These are phyloP conservation scores for Pagrus major DNA, from an alignment of 2,113 vertebrate genomes.

Conservation along the genomic window DNA sequence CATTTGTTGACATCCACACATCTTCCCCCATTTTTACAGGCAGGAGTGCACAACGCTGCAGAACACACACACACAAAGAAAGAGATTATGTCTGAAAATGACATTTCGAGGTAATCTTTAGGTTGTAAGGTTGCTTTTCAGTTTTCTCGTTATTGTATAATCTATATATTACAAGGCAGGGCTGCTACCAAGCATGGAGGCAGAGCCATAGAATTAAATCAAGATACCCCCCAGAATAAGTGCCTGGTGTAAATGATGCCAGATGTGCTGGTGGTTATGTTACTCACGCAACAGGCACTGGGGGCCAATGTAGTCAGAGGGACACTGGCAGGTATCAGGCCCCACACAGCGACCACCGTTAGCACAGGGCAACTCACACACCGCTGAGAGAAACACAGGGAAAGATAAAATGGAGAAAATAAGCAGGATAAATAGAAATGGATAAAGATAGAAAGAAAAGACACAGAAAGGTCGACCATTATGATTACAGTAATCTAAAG, in stretches of 20 bases:
- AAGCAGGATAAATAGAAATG: background rate
- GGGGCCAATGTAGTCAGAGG: conserved; percentile 84
- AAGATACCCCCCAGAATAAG: background rate
- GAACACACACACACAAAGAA: conserved; percentile 46
- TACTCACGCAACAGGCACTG: conserved; percentile 87
- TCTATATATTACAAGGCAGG: background rate
- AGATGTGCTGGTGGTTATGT: conserved; percentile 25
- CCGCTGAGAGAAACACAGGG: conserved; percentile 65
- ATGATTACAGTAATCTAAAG: background rate
- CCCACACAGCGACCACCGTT: conserved; percentile 85
- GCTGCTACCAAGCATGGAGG: background rate
- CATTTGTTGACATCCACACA: conserved; percentile 88
- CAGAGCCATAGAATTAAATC: background rate
- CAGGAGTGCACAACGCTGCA: conserved; percentile 84
- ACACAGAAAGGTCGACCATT: background rate
- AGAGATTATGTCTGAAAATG: background rate
- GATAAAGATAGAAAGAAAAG: background rate
- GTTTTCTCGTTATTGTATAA: background rate
- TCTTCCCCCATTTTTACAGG: conserved; percentile 84
- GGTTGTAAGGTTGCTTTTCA: background rate
- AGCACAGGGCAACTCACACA: conserved; percentile 85
- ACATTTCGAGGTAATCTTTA: background rate
- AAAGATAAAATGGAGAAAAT: background rate
- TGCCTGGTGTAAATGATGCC: conserved; percentile 6
- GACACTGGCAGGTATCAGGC: conserved; percentile 85